Evolutionary conservation across 2,113 vertebrate species (phyloP).

Genomic region (Lanius collurio): DNA sequence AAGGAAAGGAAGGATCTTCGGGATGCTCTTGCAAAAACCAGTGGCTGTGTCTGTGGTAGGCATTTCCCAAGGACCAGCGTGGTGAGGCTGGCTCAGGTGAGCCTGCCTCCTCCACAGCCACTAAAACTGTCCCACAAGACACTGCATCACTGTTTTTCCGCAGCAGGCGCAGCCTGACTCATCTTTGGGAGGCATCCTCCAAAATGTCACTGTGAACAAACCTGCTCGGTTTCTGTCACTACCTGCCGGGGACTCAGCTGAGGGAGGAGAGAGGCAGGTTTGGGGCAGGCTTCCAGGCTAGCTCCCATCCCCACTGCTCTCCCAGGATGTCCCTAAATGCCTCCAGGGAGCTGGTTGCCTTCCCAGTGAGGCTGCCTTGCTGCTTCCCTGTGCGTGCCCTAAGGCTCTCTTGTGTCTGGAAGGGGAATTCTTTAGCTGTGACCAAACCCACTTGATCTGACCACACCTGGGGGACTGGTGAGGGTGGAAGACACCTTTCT

Average conservation of each 20-base stretch:
- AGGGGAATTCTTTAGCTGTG: not conserved
- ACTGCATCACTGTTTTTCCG: constrained; percentile 31
- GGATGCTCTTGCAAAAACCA: not conserved
- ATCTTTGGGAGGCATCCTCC: constrained; percentile 42
- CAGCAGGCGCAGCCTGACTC: constrained; percentile 53
- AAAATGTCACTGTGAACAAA: constrained; percentile 35
- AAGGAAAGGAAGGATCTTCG: not conserved
- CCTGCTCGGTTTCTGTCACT: constrained; percentile 27
- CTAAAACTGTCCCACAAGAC: constrained; percentile 35
- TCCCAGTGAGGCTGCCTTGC: not conserved
- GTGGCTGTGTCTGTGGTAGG: not conserved
- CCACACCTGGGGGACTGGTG: not conserved
- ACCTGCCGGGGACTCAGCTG: not conserved
- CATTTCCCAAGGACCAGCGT: not conserved
- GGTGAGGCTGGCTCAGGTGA: constrained; percentile 25
- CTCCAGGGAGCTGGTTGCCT: not conserved
- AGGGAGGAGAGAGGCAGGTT: not conserved
- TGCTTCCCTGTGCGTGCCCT: not conserved
- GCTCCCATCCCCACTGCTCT: not conserved
- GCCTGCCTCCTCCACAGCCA: constrained; percentile 27
- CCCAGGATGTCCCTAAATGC: not conserved
- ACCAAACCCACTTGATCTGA: not conserved
- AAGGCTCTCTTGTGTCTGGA: not conserved
- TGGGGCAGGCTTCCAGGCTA: not conserved
- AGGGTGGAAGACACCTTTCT: not conserved